These are phyloP conservation scores for Chlorospingus semifuscus DNA, from an alignment of 2,797 vertebrate species.

Conservation along the genomic window DNA sequence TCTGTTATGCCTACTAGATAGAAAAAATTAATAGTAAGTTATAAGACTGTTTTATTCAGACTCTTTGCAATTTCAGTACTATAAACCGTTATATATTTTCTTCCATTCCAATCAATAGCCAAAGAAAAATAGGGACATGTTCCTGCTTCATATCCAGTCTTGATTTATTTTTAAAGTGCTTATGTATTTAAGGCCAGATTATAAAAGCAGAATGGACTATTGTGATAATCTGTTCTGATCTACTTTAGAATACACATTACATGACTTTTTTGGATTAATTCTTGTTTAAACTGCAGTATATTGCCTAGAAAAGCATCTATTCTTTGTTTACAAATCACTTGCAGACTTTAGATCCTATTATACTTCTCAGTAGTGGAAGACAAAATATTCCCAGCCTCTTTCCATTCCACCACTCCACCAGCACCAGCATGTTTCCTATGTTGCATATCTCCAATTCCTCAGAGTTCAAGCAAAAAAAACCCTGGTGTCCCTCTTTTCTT, in stretches of 20 bases:
- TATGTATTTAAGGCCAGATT: constrained; percentile 34
- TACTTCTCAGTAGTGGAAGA: neutral
- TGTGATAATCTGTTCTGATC: constrained; percentile 58
- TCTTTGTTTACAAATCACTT: constrained; percentile 39
- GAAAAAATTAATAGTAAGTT: neutral
- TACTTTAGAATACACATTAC: constrained; percentile 48
- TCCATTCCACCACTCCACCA: neutral
- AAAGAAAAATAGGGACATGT: neutral
- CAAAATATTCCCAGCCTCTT: neutral
- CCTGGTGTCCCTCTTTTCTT: neutral
- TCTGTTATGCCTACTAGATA: neutral
- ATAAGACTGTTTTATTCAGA: neutral
- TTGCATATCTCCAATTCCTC: neutral
- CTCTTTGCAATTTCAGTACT: neutral
- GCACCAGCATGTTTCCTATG: neutral
- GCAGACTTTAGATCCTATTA: constrained; percentile 22
- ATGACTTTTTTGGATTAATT: constrained; percentile 50
- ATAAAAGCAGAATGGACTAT: constrained; percentile 21
- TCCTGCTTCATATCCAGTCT: neutral
- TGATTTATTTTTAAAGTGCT: constrained; percentile 48
- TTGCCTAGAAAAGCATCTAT: constrained; percentile 18
- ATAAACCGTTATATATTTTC: neutral
- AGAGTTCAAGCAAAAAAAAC: neutral
- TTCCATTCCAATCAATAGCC: neutral
- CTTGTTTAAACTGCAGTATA: constrained; percentile 29